Evolutionary conservation across 2,113 vertebrate species (phyloP), one percentile per base, ranked within the genome.

Genomic region (Canis aureus): DNA sequence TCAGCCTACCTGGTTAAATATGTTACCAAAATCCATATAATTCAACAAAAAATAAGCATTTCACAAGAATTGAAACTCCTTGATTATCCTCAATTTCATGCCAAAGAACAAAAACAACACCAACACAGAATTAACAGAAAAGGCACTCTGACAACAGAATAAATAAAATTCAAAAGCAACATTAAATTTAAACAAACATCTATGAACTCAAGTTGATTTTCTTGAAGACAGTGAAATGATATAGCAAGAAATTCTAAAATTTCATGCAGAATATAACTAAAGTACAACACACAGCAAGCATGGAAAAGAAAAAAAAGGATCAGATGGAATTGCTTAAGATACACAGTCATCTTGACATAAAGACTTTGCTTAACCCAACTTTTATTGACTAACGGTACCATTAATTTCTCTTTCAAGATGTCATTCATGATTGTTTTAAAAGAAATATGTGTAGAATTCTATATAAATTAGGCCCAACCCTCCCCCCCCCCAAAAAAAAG

Each of bases 81-180:
- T 49, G 69, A 73, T 96, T 95, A 85, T 96, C 97, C 91, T 97
- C 94, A 98, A 98, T 96, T 97, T 95, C 97, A 98, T 98, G 97
- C 98, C 97, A 95, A 98, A 98, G 93, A 96, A 93, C 69, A 94
- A 82, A 97, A 97, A 29, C n/a, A 43, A 38, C 80, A 62, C 5
- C 32, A 59, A 6, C 76, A 90, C 35, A 71, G 11, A 91, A 64
- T 71, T 74, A 27, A 67, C 16, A 53, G 67, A 74, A 84, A 79
- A 60, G 93, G 90, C 93, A 73, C 12, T 10, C 43, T 43, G 95
- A 97, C 92, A 89, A 95, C 83, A 91, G 83, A 98, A 97, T 81
- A 5, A 11, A 78, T 29, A 57, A 86, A 98, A 97, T 8, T 15
- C 67, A 92, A 94, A 98, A 94, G 60, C 66, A 93, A 74, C n/a